phyloP scores from a whole-genome alignment of 2,888 invertebrate species.

The Venustoraphidia nigricollis region DNA sequence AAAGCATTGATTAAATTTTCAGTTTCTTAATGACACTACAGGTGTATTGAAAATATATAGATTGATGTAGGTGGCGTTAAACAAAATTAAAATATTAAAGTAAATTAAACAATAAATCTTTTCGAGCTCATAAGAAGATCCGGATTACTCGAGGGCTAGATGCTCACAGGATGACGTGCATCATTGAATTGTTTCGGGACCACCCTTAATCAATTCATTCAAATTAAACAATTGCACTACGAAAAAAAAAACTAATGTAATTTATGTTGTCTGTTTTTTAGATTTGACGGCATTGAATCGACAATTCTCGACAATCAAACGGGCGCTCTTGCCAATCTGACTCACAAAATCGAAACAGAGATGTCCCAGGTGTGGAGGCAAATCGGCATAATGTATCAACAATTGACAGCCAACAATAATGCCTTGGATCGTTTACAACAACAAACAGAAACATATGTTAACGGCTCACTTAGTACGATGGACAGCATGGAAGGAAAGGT shows the following conservation, averaged over 20 bases:
- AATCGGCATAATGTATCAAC: constrained; percentile 76
- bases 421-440: constrained; percentile 61
- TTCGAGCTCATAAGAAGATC: no score
- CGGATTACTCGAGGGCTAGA: no score
- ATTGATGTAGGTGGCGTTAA: no score
- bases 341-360: constrained; percentile 60
- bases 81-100: no score
- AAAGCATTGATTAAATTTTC: no score
- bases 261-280: constrained; percentile 15
- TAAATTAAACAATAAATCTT: no score
- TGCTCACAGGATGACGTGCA: no score
- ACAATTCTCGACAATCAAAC: constrained; percentile 57
- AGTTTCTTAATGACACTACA: no score
- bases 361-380: constrained; percentile 81
- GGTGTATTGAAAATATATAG: no score
- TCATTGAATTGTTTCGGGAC: no score
- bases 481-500: constrained; percentile 64
- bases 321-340: constrained; percentile 55
- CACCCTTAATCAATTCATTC: no score
- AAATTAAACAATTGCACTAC: no score
- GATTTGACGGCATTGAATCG: constrained; percentile 54
- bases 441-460: constrained; percentile 65
- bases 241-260: background rate
- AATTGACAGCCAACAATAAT: constrained; percentile 59
- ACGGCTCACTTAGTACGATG: constrained; percentile 61